Conservation (phyloP, 2,888 invertebrate genomes). For the Anorthoa munda region DNA sequence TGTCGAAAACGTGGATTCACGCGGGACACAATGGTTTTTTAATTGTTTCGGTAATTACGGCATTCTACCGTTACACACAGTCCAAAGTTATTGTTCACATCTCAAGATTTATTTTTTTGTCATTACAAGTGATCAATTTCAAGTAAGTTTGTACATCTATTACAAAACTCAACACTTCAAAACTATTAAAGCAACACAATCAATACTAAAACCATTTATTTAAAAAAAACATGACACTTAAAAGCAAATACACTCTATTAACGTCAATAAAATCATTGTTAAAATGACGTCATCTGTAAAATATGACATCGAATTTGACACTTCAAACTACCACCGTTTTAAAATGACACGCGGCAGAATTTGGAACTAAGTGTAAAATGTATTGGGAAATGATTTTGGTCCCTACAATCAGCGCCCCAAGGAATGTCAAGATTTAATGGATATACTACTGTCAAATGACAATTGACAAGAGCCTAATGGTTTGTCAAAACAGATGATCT, state of each 20-base stretch:
- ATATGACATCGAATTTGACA: constrained; percentile 67
- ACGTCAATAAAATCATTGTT: constrained; percentile 76
- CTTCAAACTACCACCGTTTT: not conserved
- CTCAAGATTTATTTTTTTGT: no score
- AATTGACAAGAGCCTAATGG: constrained; percentile 80
- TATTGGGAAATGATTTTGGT: not conserved
- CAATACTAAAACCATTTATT: constrained; percentile 30
- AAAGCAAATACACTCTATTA: constrained; percentile 73
- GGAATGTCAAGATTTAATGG: constrained; percentile 13
- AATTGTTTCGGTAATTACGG: no score
- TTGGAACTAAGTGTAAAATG: not conserved
- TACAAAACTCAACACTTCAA: constrained; percentile 35
- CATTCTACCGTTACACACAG: no score
- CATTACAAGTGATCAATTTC: no score
- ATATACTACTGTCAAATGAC: constrained; percentile 75
- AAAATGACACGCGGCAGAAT: not conserved
- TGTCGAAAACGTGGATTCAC: no score
- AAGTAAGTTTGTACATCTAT: not conserved
- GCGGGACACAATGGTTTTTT: no score
- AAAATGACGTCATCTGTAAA: constrained; percentile 86
- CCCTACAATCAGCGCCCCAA: constrained; percentile 54
- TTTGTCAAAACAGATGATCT: constrained; percentile 89
- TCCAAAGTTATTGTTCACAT: no score
- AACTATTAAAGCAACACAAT: constrained; percentile 11
- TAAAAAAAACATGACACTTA: constrained; percentile 55